Conservation (phyloP, 2,113 vertebrate species). For the Alces alces region DNA sequence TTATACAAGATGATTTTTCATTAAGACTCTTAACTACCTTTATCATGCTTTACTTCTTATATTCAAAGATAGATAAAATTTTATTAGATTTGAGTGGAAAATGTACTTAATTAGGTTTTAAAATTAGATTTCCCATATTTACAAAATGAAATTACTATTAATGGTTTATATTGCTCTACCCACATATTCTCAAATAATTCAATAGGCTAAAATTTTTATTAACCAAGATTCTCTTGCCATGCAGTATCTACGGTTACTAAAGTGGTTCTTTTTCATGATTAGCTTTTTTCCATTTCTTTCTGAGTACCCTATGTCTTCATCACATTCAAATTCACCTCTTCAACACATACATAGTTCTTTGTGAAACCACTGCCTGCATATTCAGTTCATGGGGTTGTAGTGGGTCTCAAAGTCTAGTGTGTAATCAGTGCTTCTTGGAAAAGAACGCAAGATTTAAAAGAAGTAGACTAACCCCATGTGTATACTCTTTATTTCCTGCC, state of each 20-base stretch:
- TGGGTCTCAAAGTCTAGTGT: background rate
- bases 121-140: conserved; percentile 27
- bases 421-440: background rate
- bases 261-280: background rate
- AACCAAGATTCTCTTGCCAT: background rate
- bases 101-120: background rate
- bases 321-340: conserved; percentile 15
- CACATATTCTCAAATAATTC: background rate
- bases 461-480: background rate
- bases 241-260: background rate
- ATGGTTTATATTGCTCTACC: background rate
- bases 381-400: background rate
- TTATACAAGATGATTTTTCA: background rate
- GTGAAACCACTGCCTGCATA: background rate
- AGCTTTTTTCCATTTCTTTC: background rate
- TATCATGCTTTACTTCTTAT: background rate
- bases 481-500: background rate
- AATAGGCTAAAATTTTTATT: background rate
- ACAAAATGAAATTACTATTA: background rate
- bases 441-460: background rate
- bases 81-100: background rate
- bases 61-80: background rate
- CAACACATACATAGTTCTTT: background rate
- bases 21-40: background rate
- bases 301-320: conserved; percentile 19